Evolutionary conservation across 2,888 invertebrate species (phyloP), one percentile per base, ranked within the genome.

Genomic region (Drosophila planitibia): DNA sequence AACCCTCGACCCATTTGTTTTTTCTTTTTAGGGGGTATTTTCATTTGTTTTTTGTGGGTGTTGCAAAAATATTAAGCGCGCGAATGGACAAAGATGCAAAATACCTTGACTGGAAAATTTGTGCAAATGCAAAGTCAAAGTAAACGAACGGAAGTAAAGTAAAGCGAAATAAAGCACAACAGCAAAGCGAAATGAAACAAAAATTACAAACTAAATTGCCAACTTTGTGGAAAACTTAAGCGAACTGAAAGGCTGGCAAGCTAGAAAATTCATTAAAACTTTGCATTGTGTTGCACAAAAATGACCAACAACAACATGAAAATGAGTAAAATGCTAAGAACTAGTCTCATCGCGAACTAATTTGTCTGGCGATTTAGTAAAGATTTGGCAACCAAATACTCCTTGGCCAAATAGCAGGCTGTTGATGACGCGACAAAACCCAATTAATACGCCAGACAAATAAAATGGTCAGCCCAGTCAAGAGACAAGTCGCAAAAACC

Each of bases 361-460:
- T 87, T 87, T 90, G 90, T 90, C 90, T 77, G 71, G 67, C 83
- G 85, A 89, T 89, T 89, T 82, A 69, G 77, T 63, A 81, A 69
- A 85, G 87, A 83, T 81, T 87, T 81, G 22, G 41, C 33, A 12
- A 22, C 30, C 30, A 39, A 68, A 54, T 57, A 47, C 39, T 53
- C 25, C 49, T 25, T 19, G 7, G 51, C 61, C 57, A 44, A 30
- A 66, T 59, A 41, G 22, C 9, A 25, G 47, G 22, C 59, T 76
- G 79, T 72, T 85, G 85, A 87, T 87, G 89, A 87, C 89, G 89
- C 89, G 89, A 85, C 90, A 83, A 86, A 89, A 86, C 88, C 90
- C 89, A 90, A 90, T 90, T 90, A 90, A 90, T 89, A 82, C 80
- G 83, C 83, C 80, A 90, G 90, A 90, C 90, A 90, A 89, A 90